A percentile compares a stretch with the other conserved stretches of the same genome.
Conservation (phyloP, 23 tunicate genomes). For the Trididemnum clinides region DNA sequence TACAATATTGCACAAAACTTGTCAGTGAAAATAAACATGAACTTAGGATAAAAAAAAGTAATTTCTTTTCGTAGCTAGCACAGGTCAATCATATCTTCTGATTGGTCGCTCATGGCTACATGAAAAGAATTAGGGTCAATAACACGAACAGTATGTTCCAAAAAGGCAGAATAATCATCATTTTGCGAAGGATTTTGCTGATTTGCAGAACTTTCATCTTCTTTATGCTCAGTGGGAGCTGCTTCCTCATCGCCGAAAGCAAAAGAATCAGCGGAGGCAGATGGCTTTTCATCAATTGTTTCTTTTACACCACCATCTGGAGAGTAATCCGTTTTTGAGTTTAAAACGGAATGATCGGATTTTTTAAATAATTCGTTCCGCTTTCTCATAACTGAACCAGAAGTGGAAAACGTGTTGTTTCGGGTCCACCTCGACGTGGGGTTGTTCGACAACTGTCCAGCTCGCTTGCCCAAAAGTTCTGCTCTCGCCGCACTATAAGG, state of each 20-base stretch:
- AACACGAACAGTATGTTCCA: background rate
- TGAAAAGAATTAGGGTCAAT: background rate
- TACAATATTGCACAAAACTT: too few relatives aligned
- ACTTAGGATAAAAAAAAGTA: background rate
- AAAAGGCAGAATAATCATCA: background rate
- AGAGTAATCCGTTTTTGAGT: background rate
- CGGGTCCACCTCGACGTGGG: background rate
- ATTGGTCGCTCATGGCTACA: background rate
- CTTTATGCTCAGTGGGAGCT: background rate
- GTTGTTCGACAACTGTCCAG: background rate
- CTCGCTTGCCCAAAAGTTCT: slow-evolving; percentile 44
- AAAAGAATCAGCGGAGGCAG: background rate
- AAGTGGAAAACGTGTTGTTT: background rate
- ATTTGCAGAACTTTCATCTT: background rate
- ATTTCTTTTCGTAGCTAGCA: background rate
- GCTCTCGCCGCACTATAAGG: slow-evolving; percentile 51
- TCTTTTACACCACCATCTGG: background rate
- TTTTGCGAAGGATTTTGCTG: background rate
- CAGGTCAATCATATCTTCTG: slow-evolving; percentile 17
- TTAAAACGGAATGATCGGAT: background rate
- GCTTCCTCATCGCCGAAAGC: too few relatives aligned
- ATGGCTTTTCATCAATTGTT: background rate
- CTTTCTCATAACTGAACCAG: background rate
- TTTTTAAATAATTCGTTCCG: slow-evolving; percentile 6
- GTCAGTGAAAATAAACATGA: too few relatives aligned